phyloP scores from a whole-genome alignment of 2,888 invertebrate species.

The Selenia dentaria region DNA sequence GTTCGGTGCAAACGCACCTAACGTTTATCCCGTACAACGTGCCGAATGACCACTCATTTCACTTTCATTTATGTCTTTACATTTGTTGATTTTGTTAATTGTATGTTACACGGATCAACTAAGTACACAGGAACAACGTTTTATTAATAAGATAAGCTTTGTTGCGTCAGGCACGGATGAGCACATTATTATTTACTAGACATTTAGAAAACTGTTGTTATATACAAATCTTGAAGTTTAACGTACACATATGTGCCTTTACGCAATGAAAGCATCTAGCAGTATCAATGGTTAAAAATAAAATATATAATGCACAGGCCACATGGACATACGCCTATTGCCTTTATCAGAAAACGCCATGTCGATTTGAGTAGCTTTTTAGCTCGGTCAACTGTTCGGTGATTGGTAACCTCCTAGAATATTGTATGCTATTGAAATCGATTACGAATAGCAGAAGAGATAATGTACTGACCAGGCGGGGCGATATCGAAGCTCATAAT shows the following conservation, averaged over 20 bases:
- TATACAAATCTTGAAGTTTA: no score
- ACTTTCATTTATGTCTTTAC: background rate
- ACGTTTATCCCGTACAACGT: background rate
- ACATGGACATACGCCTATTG: no score
- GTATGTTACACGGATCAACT: background rate
- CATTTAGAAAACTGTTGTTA: background rate
- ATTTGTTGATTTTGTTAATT: background rate
- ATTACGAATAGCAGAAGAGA: no score
- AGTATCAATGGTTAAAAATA: no score
- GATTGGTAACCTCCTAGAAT: no score
- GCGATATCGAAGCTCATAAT: slow-evolving; percentile 89
- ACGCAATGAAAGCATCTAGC: background rate
- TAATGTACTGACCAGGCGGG: slow-evolving; percentile 76
- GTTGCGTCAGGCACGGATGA: background rate
- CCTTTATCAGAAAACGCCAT: no score
- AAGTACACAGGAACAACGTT: slow-evolving; percentile 2
- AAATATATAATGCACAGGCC: no score
- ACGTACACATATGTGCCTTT: background rate
- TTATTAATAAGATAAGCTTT: background rate
- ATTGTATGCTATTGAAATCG: no score
- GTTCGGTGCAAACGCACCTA: slow-evolving; percentile 10
- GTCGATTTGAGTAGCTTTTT: no score
- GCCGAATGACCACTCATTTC: slow-evolving; percentile 3
- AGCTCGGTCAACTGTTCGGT: no score
- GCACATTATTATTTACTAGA: background rate